These are phyloP conservation scores for Sebastes cheni DNA, from an alignment of 2,797 vertebrate genomes.

Conservation along the genomic window DNA sequence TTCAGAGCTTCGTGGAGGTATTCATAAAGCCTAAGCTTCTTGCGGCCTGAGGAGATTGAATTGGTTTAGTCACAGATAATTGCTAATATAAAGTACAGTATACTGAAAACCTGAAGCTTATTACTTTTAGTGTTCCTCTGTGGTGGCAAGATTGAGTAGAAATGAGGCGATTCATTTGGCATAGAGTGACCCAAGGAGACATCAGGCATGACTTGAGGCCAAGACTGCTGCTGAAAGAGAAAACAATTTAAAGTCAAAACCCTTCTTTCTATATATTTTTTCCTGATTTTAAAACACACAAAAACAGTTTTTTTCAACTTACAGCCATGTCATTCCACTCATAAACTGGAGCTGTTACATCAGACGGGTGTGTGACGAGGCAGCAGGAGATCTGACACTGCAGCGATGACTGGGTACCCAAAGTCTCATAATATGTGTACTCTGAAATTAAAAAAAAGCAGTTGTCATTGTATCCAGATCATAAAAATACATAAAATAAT, in stretches of 20 bases:
- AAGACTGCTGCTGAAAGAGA: constrained; percentile 65
- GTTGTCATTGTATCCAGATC: not conserved
- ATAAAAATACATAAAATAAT: not conserved
- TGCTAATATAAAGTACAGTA: not conserved
- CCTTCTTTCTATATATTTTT: not conserved
- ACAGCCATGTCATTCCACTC: constrained; percentile 87
- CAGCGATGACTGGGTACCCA: constrained; percentile 76
- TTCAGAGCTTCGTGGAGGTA: constrained; percentile 92
- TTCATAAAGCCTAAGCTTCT: constrained; percentile 94
- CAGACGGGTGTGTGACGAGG: constrained; percentile 72
- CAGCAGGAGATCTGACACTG: constrained; percentile 81
- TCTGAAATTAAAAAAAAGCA: constrained; percentile 67
- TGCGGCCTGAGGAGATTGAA: constrained; percentile 82
- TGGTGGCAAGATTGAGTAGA: constrained; percentile 76
- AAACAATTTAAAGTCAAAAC: not conserved
- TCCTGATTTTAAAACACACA: not conserved
- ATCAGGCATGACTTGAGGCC: constrained; percentile 76
- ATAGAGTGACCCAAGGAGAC: constrained; percentile 61
- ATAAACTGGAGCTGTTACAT: constrained; percentile 67
- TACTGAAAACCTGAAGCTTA: not conserved
- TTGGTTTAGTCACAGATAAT: not conserved
- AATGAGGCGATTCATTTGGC: constrained; percentile 75
- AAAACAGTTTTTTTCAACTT: constrained; percentile 55
- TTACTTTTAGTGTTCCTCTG: constrained; percentile 89
- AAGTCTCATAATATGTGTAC: constrained; percentile 82